These are phyloP conservation scores for Orchesellides sinensis DNA, from an alignment of 2,888 invertebrate genomes.

Conservation along the genomic window DNA sequence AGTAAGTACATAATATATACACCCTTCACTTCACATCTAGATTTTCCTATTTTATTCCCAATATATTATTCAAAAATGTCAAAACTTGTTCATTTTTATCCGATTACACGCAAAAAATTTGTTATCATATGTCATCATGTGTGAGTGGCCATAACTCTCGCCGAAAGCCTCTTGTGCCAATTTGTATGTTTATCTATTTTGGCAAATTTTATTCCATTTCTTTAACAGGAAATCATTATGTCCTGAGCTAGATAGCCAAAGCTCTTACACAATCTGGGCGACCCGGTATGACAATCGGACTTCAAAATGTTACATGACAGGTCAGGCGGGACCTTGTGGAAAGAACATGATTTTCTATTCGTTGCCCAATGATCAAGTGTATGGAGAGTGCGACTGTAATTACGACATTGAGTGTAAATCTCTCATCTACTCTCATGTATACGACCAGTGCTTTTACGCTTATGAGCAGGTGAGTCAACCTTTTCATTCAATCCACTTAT, in stretches of 20 bases:
- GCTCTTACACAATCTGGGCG: constrained; percentile 71
- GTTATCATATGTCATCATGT: too few relatives aligned
- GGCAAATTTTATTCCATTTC: too few relatives aligned
- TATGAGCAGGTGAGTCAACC: constrained; percentile 72
- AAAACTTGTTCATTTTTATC: constrained; percentile 55
- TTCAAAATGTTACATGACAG: constrained; percentile 71
- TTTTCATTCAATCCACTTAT: neutral
- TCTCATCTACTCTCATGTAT: constrained; percentile 73
- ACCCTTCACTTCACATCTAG: neutral
- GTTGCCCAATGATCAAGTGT: constrained; percentile 66
- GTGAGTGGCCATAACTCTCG: too few relatives aligned
- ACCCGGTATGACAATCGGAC: constrained; percentile 74
- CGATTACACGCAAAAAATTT: constrained; percentile 19
- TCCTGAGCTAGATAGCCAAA: constrained; percentile 68
- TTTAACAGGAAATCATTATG: constrained; percentile 70
- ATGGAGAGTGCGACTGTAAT: constrained; percentile 74
- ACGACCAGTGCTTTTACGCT: constrained; percentile 74
- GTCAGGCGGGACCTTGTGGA: constrained; percentile 74
- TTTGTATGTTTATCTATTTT: too few relatives aligned
- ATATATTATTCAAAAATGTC: constrained; percentile 48
- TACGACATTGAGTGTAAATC: constrained; percentile 74
- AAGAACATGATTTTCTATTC: constrained; percentile 75
- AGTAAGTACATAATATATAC: too few relatives aligned
- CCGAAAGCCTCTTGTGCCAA: too few relatives aligned
- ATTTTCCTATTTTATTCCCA: neutral